Evolutionary conservation across 2,797 vertebrate genomes (phyloP), one percentile per base, ranked within the genome.

Genomic region (Benthosema pterotum): DNA sequence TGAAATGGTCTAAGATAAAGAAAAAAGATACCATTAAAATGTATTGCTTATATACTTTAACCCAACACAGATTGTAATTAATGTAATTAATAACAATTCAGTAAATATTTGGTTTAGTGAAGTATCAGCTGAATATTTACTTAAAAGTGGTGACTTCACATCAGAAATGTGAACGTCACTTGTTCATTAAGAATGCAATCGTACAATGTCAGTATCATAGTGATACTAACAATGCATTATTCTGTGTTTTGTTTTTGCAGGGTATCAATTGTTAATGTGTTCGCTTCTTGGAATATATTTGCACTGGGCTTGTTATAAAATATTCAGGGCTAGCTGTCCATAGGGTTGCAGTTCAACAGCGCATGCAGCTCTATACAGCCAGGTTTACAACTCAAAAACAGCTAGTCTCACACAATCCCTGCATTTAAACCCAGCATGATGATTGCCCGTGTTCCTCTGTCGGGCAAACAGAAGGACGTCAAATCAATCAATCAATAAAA

Each of bases 191-290:
- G 8, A 46, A 46, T 13, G n/a, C n/a, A 46, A n/a, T 46, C 6
- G 12, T 49, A 19, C 11, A 55, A 52, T 4, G n/a, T 9, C 18
- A 28, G 50, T 49, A 65, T n/a, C 42, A 57, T 47, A 47, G n/a
- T 61, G 51, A 51, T 62, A 57, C 61, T 60, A 49, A 60, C 56
- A 62, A 63, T 61, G 45, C 52, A 57, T 65, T 12, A 61, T 56
- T 59, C 62, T 47, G 52, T 69, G 64, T 64, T 79, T 70, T 71
- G 57, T 69, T 78, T n/a, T 69, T 54, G 52, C 48, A 65, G 65
- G 53, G 16, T 50, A 74, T 85, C 59, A 77, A 73, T 78, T 71
- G 55, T 76, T 85, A 70, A 81, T 79, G 71, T 19, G 52, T 17
- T 60, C 8, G 58, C 38, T 69, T 55, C 52, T 54, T 49, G 68